Percentiles rank a stretch among this genome's conserved stretches.
Conservation (phyloP, 2,113 vertebrate genomes). For the Siphamia tubifer region DNA sequence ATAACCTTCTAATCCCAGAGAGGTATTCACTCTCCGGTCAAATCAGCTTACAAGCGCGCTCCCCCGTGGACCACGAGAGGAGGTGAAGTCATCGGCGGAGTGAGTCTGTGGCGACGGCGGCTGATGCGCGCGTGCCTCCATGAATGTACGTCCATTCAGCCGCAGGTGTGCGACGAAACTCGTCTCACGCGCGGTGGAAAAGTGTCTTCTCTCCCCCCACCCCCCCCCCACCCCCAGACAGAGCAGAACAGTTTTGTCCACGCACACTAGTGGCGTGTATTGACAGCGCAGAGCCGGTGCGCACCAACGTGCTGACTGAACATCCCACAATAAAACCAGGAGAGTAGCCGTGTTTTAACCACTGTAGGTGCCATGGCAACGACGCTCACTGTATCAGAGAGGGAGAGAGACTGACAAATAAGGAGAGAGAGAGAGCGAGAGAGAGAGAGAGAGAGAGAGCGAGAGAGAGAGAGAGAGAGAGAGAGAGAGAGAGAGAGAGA, state of each 20-base stretch:
- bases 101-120: constrained; percentile 22
- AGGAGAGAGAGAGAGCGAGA: neutral
- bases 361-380: constrained; percentile 68
- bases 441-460: constrained; percentile 1
- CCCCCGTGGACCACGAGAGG: constrained; percentile 52
- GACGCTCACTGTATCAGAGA: constrained; percentile 15
- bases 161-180: constrained; percentile 65
- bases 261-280: neutral
- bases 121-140: constrained; percentile 40
- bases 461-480: constrained; percentile 1
- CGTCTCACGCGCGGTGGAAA: constrained; percentile 6
- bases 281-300: constrained; percentile 8
- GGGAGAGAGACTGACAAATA: neutral
- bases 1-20: constrained; percentile 64
- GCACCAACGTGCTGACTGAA: constrained; percentile 30
- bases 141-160: constrained; percentile 38
- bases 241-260: neutral
- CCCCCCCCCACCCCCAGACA: constrained; percentile 45
- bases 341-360: constrained; percentile 50
- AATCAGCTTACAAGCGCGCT: constrained; percentile 68
- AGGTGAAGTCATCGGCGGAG: constrained; percentile 53
- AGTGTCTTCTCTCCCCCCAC: no score
- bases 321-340: constrained; percentile 18
- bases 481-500: neutral
- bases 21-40: constrained; percentile 63